Evolutionary conservation across 2,113 vertebrate genomes (phyloP).

Genomic region (Phyllopteryx taeniolatus): DNA sequence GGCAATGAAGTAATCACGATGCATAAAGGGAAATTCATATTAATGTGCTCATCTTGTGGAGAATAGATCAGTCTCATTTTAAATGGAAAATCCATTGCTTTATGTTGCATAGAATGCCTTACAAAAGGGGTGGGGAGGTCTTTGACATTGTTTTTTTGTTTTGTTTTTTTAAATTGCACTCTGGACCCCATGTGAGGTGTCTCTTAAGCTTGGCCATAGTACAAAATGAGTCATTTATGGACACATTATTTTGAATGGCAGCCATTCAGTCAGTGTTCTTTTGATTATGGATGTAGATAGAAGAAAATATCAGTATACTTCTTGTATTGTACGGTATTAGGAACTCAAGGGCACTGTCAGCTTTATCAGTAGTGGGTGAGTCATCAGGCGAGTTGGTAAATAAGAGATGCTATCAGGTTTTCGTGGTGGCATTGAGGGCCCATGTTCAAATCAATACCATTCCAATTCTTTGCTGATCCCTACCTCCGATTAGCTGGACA

Average conservation of each 20-base stretch:
- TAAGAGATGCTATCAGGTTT: slow-evolving; percentile 75
- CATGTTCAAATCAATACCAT: slow-evolving; percentile 75
- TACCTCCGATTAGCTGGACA: slow-evolving; percentile 65
- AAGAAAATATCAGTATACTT: neutral
- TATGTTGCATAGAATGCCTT: slow-evolving; percentile 20
- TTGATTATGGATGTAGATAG: neutral
- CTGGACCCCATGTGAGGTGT: neutral
- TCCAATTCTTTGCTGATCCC: slow-evolving; percentile 74
- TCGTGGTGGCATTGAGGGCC: slow-evolving; percentile 66
- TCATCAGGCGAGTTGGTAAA: slow-evolving; percentile 71
- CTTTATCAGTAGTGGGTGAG: slow-evolving; percentile 61
- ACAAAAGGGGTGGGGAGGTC: neutral
- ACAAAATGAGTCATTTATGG: neutral
- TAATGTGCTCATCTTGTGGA: neutral
- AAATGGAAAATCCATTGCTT: neutral
- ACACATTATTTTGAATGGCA: neutral
- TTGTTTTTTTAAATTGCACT: neutral
- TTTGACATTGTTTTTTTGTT: slow-evolving; percentile 10
- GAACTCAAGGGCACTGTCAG: slow-evolving; percentile 68
- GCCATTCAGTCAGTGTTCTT: neutral
- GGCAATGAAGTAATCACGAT: slow-evolving; percentile 9
- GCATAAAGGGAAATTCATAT: neutral
- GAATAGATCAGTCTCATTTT: neutral
- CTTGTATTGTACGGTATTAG: neutral
- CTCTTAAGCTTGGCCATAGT: slow-evolving; percentile 6